Base-by-base conservation (phyloP, 1,140 invertebrate genomes). In the Theocolax elegans region DNA sequence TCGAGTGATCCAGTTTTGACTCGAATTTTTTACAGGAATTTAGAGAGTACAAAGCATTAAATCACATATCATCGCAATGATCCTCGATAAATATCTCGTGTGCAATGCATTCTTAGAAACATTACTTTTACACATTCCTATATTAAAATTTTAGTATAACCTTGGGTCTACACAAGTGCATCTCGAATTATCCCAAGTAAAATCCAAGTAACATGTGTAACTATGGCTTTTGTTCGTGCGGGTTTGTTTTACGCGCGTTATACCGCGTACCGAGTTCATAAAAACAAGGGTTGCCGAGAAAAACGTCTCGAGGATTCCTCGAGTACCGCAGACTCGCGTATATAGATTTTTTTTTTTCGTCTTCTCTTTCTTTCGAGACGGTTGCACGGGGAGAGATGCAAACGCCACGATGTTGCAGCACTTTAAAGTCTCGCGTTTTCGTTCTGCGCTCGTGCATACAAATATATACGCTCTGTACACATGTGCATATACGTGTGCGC, bases 291-390 rank as follows among this genome's bases (percentile, higher is more conserved):
- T 15, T 25, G 54, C 21, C 54, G 54, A 58, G 54, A 40, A 58
- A 58, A 58, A 40, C 54, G 54, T 58, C 54, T 58, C 54, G 35
- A 58, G 54, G 35, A 38, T 38, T 54, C 15, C 51, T 58, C 54
- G 15, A 58, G 54, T 40, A 17, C 49, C 49, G 31, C 54, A 19
- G 31, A 40, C 31, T 17, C 35, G 15, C 35, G 35, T 19, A 6
- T 23, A 49, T 42, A 42, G 1, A 35, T 40, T 58, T 58, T 58
- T 58, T 58, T 58, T 40, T 42, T 40, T 23, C 4, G 4, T 35
- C 31, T 35, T 10, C 31, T 35, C 10, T 35, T 35, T 35, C 10
- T 35, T 35, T 35, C 31, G 4, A 6, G 4, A 35, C 54, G 17
- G 9, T 42, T 35, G n/a, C 3, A 13, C n/a, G 42, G 8, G 15